Conservation (phyloP, 2,113 vertebrate species). For the Otus sunia region DNA sequence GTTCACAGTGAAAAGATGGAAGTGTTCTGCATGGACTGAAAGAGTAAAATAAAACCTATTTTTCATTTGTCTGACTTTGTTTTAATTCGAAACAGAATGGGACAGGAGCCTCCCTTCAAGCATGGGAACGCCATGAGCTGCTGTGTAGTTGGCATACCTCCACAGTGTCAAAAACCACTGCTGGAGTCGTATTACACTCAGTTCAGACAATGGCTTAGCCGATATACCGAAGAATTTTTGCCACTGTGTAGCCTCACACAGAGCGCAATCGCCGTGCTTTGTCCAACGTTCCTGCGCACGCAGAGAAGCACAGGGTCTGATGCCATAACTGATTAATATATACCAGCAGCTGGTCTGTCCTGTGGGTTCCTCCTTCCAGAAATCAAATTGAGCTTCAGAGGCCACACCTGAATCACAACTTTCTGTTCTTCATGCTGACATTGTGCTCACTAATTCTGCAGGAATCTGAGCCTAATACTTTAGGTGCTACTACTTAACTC, state of each 20-base stretch:
- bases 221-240: background rate
- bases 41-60: background rate
- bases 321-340: background rate
- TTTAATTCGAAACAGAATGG: background rate
- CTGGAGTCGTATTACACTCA: accelerated
- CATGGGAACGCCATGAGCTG: background rate
- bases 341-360: background rate
- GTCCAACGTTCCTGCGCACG: background rate
- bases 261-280: background rate
- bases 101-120: background rate
- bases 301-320: background rate
- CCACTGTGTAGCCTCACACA: background rate
- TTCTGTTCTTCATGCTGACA: background rate
- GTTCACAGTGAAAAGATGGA: background rate
- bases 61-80: background rate
- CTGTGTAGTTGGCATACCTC: background rate
- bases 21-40: background rate
- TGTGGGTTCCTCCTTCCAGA: background rate
- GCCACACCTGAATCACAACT: background rate
- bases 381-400: background rate
- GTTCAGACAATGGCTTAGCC: background rate
- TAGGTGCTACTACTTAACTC: background rate
- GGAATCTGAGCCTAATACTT: background rate
- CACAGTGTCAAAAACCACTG: background rate
- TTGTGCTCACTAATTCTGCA: background rate